Evolutionary conservation across 2,113 vertebrate genomes (phyloP).

Genomic region (Oenanthe oenanthe): DNA sequence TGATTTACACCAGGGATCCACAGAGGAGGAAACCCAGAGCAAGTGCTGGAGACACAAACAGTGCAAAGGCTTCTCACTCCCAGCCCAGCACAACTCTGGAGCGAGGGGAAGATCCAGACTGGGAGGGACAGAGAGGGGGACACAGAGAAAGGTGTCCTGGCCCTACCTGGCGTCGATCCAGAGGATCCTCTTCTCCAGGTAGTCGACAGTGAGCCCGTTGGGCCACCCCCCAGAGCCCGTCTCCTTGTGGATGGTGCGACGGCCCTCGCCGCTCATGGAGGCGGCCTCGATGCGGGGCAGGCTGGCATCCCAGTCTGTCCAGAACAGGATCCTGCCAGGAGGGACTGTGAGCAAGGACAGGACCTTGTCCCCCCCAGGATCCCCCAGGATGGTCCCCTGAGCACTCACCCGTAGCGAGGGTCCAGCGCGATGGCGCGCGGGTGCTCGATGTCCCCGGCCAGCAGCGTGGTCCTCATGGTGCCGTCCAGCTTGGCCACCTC

Average conservation of each 20-base stretch:
- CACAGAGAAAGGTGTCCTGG: not conserved
- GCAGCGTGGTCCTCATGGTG: constrained; percentile 92
- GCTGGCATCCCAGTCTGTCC: constrained; percentile 98
- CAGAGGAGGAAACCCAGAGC: not conserved
- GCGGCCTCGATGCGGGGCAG: constrained; percentile 94
- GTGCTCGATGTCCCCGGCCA: constrained; percentile 96
- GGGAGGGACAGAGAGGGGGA: not conserved
- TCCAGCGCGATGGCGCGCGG: constrained; percentile 93
- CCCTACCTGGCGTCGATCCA: constrained; percentile 95
- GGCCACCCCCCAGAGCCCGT: constrained; percentile 95
- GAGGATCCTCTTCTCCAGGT: constrained; percentile 93
- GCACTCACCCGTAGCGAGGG: constrained; percentile 87
- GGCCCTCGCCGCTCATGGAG: constrained; percentile 93
- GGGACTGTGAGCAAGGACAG: not conserved
- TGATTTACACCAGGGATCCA: not conserved
- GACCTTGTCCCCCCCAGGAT: rapidly evolving
- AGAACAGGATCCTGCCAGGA: constrained; percentile 87
- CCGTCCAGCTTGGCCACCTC: constrained; percentile 96
- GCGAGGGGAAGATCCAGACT: rapidly evolving
- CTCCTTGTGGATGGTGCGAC: constrained; percentile 93
- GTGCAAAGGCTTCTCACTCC: rapidly evolving
- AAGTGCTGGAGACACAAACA: not conserved
- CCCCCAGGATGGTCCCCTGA: not conserved
- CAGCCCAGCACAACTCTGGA: not conserved
- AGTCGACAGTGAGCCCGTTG: constrained; percentile 96